Evolutionary conservation across 37 sponge, comb jelly and placozoan species (phyloP), one percentile per base, ranked within the genome.

Genomic region (Cliona cf. orientalis): DNA sequence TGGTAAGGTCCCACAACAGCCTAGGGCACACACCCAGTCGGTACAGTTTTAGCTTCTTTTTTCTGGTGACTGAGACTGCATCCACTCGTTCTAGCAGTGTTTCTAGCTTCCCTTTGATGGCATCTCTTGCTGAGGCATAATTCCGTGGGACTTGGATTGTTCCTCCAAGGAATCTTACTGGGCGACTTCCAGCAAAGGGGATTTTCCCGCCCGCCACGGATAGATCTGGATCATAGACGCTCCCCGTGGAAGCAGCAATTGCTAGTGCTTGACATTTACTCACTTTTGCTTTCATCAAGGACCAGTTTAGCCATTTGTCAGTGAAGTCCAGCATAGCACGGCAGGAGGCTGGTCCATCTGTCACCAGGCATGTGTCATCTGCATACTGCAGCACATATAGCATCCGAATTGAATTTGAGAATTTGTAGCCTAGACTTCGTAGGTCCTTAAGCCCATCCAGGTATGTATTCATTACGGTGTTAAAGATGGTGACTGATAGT

Each of bases 41-140:
- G 57, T 79, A 79, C 25, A 79, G 68, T 2, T 49, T 68, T 3
- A 79, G 69, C 66, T 79, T 79, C 69, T 79, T 68, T 2, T 79
- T 23, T 37, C 80, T 21, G 32, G 69, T 68, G 6, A 80, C 33
- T 49, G 66, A 71, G 58, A 41, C 39, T 31, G 5, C 31, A 28
- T 80, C 80, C 53, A 80, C 70, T 26, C 66, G 44, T 4, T 31
- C 4, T 12, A 80, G 69, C 69, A 80, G 33, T 26, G 29, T 55
- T 7, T 32, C 28, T 0, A 68, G 70, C 59, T 80, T 69, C 5
- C n/a, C 17, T 39, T 39, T 37, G 14, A 79, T 37, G n/a, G 32
- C 38, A 22, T 42, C 72, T 42, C 72, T 71, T 2, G 3, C 28
- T 2, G 3, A 26, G 23, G 42, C 45, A 22, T 42, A n/a, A 36